Evolutionary conservation across 2,113 vertebrate species (phyloP), one percentile per base, ranked within the genome.

Genomic region (Haliaeetus leucogaster): DNA sequence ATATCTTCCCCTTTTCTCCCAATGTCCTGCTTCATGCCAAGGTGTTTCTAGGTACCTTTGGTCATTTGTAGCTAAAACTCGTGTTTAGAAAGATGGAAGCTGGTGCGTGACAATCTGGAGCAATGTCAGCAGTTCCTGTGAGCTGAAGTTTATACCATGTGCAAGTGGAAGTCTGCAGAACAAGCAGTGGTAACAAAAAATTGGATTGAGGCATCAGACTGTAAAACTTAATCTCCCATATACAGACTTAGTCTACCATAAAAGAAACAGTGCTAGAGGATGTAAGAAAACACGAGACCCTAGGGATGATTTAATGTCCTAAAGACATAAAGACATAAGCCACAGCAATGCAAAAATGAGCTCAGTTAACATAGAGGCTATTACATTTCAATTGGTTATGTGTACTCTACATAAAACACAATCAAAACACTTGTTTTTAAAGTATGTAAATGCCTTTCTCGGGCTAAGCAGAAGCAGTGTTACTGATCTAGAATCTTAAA

Each of bases 141-240:
- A 45, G 34, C 34, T 0, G 0, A n/a, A 17, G 36, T 2, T 61
- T 25, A 5, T 3, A 7, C 30, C 85, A 1, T 0, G 30, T 22
- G 76, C 23, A 21, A 50, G 65, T 7, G 52, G 56, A 89, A 88
- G 58, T 6, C n/a, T 36, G 52, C 79, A 55, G 82, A 82, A 53
- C 20, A 15, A 12, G 3, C 53, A 26, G 68, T 4, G 56, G 53
- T 22, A 67, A 32, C 58, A 16, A 26, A 20, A 16, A 45, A 77
- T 2, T 14, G 73, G 58, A 52, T 26, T 63, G 82, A 93, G 79
- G 91, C 86, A 76, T 71, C 50, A 2, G 79, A 61, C 77, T 61
- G 84, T 96, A 74, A 93, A 95, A 89, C 27, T 89, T 68, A 36
- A 91, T 86, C 34, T 95, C 90, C 95, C 95, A 50, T 58, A 23